Percentiles rank a stretch among this genome's conserved stretches.
phyloP scores from a whole-genome alignment of 2,113 vertebrate genomes.

The Laticauda colubrina region DNA sequence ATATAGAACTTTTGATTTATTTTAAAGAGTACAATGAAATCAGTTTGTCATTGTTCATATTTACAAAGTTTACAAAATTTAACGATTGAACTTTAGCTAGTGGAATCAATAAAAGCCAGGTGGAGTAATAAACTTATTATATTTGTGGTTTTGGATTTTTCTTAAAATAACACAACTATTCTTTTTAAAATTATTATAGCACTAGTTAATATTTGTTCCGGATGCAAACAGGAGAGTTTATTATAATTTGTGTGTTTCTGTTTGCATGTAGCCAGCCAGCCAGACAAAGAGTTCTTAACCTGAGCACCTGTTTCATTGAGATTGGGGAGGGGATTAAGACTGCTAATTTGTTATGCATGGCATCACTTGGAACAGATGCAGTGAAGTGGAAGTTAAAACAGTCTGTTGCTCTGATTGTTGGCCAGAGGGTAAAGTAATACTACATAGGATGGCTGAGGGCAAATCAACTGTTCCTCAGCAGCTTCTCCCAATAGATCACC shows the following conservation, averaged over 20 bases:
- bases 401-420: slow-evolving; percentile 60
- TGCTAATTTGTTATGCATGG: slow-evolving; percentile 62
- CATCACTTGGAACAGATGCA: slow-evolving; percentile 59
- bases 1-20: background rate
- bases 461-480: slow-evolving; percentile 28
- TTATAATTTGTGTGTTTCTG: background rate
- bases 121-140: background rate
- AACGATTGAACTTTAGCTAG: background rate
- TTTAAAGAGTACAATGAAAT: background rate
- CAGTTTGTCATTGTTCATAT: background rate
- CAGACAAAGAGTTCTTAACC: slow-evolving; percentile 55
- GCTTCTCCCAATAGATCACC: slow-evolving; percentile 38
- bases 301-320: slow-evolving; percentile 54
- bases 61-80: background rate
- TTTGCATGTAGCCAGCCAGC: slow-evolving; percentile 48
- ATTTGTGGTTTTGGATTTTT: background rate
- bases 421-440: slow-evolving; percentile 53
- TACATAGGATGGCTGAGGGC: slow-evolving; percentile 26
- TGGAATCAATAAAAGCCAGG: background rate
- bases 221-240: slow-evolving; percentile 1
- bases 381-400: slow-evolving; percentile 53
- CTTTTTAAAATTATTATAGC: background rate
- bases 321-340: slow-evolving; percentile 24
- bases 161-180: background rate
- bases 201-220: slow-evolving; percentile 40